Base-by-base conservation (phyloP, 2,797 vertebrate species). In the Micrastur ruficollis region DNA sequence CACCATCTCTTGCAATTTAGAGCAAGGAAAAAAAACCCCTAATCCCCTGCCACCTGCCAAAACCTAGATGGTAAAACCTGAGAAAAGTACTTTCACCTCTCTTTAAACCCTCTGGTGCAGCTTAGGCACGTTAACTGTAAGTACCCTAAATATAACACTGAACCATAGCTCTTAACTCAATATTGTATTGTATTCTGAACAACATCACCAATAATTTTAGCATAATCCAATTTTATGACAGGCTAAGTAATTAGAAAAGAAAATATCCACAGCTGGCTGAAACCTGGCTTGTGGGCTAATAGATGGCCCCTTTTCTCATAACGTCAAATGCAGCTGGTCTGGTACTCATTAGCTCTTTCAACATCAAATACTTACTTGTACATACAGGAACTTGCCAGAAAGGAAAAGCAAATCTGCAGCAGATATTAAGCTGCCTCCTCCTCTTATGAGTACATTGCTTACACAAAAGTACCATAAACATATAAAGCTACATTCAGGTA, bases 261-360 rank as follows among this genome's bases (percentile, higher is more conserved):
- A 94, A 93, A 88, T 90, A 90, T 29, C 93, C 78, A 96, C 89
- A 95, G 93, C 92, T 97, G 95, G 91, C 79, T 90, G 52, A 84
- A 95, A 93, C 53, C 86, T 90, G 73, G 62, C 76, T 89, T 67
- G 23, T 27, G 72, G 90, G 89, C 86, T 88, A 94, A 87, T 91
- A 93, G 90, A 95, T 72, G 83, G 94, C 81, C 79, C 46, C 75
- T 86, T 94, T 90, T 82, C 92, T 92, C 93, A 84, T 81, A 83
- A 94, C 74, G 93, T 93, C 81, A 93, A 89, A 91, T 18, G 65
- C 93, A 96, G 89, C 94, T 94, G 96, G 91, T 87, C 94, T 95
- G 96, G 72, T 93, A 55, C 79, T 97, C 89, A 93, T 97, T 96
- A 97, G 92, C 56, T 95, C 86, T 92, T 96, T 91, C 93, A 93